phyloP scores from a whole-genome alignment of 37 sponge, comb jelly and placozoan species.

The Bolinopsis microptera region DNA sequence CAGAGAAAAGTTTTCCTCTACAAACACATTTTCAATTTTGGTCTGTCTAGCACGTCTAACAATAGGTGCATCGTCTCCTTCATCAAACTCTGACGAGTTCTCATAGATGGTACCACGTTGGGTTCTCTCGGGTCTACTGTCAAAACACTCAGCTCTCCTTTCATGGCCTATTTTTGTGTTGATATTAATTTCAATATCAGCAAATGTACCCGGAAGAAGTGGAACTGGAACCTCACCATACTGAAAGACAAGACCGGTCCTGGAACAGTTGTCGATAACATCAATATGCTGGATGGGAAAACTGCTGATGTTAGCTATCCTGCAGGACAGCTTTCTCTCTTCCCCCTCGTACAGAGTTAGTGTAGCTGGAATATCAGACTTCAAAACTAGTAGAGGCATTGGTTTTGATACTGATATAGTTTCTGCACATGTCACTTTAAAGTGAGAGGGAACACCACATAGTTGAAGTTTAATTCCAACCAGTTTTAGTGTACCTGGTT shows the following conservation, averaged over 20 bases:
- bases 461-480: neutral
- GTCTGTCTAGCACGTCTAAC: neutral
- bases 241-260: neutral
- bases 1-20: constrained; percentile 14
- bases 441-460: constrained; percentile 7
- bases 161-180: neutral
- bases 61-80: neutral
- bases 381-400: constrained; percentile 28
- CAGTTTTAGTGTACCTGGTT: constrained; percentile 2
- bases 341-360: constrained; percentile 48
- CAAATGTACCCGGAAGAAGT: neutral
- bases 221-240: neutral
- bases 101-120: constrained; percentile 41
- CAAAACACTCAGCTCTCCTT: constrained; percentile 8
- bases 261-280: neutral
- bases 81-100: constrained; percentile 37
- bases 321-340: neutral
- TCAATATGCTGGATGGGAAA: constrained; percentile 13
- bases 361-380: constrained; percentile 14
- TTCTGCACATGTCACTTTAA: neutral
- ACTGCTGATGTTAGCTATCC: neutral
- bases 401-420: neutral
- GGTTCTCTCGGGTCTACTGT: neutral
- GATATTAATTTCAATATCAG: neutral
- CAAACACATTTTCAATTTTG: neutral